Conservation (phyloP, 2,888 invertebrate species). For the Mythimna impura region DNA sequence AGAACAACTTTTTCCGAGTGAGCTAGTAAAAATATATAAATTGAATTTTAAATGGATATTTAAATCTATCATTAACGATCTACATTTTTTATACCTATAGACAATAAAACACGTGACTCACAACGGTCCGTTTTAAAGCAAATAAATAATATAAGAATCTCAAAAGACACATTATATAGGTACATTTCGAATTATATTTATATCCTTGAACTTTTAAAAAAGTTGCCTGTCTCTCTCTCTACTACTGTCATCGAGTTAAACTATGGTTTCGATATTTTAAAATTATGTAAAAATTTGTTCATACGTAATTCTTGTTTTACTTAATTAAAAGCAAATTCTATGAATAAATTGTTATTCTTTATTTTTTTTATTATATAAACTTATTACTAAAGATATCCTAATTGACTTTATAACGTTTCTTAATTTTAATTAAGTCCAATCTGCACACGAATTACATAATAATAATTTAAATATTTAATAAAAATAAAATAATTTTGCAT, state of each 20-base stretch:
- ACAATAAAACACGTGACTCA: not conserved
- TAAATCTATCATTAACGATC: not conserved
- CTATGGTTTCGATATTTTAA: constrained; percentile 7
- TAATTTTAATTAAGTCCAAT: not conserved
- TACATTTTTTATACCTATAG: not conserved
- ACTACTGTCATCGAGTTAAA: not conserved
- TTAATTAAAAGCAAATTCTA: not conserved
- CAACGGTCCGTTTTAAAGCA: constrained; percentile 4
- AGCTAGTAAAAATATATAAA: no score
- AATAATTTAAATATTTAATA: no score
- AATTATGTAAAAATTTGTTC: constrained; percentile 9
- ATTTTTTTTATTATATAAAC: not conserved
- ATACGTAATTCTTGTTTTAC: not conserved
- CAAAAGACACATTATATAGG: not conserved
- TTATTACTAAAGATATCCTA: not conserved
- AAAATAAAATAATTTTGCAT: not conserved
- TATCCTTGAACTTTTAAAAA: constrained; percentile 19
- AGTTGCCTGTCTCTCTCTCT: not conserved
- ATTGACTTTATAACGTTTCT: not conserved
- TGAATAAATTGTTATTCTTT: not conserved
- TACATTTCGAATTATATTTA: not conserved
- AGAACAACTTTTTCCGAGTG: no score
- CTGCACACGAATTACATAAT: not conserved
- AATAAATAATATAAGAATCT: not conserved
- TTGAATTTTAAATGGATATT: not conserved